Percentiles rank a stretch among this genome's conserved stretches.
Evolutionary conservation across 2,888 invertebrate species (phyloP).

Genomic region (Agonopterix alstromeriana): DNA sequence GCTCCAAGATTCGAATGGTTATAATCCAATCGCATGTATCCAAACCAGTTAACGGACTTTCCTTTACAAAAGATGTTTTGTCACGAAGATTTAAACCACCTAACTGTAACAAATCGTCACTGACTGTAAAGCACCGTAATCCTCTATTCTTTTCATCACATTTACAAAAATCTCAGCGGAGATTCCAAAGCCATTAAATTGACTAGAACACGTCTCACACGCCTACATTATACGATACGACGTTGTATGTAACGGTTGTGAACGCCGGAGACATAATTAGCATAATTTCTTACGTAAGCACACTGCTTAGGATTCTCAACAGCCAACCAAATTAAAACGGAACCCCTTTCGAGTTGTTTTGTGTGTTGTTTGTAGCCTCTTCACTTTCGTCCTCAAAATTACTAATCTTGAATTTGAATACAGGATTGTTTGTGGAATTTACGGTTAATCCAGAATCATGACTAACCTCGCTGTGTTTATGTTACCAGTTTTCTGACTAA

Average conservation of each 20-base stretch:
- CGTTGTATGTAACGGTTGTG: slow-evolving; percentile 5
- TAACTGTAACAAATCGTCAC: too few species aligned
- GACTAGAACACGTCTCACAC: not conserved
- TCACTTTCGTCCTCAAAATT: not conserved
- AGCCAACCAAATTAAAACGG: slow-evolving; percentile 7
- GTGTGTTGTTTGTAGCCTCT: not conserved
- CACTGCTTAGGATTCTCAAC: slow-evolving; percentile 5
- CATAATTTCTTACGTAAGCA: slow-evolving; percentile 8
- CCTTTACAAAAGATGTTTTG: too few species aligned
- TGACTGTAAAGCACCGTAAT: too few species aligned
- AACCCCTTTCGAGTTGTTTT: slow-evolving; percentile 1
- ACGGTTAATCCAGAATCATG: too few species aligned
- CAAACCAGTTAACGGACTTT: too few species aligned
- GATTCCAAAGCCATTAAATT: not conserved
- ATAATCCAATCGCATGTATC: too few species aligned
- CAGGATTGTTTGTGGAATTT: too few species aligned
- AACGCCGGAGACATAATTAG: slow-evolving; percentile 6
- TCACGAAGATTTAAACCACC: too few species aligned
- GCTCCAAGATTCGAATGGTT: too few species aligned
- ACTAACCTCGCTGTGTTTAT: too few species aligned
- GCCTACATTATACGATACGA: not conserved
- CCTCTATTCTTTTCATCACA: not conserved
- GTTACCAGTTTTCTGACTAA: too few species aligned
- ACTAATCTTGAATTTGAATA: too few species aligned
- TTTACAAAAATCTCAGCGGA: not conserved